These are phyloP conservation scores for Columba livia DNA, from an alignment of 2,113 vertebrate genomes.

Conservation along the genomic window DNA sequence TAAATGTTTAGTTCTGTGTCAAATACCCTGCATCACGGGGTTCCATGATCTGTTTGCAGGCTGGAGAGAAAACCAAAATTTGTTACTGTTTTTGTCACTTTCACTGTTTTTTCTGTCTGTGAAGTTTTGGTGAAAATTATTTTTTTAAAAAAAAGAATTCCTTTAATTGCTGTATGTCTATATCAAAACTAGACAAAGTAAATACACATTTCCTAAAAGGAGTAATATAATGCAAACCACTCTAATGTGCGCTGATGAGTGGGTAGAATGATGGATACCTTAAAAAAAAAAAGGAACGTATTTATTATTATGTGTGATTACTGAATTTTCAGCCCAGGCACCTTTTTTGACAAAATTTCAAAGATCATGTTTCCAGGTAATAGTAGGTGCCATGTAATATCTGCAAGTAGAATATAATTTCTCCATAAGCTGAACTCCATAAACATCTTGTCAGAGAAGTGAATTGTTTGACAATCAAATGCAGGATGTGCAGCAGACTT, in stretches of 20 bases:
- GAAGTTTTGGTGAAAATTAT: background rate
- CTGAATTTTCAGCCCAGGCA: background rate
- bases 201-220: background rate
- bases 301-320: background rate
- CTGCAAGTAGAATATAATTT: background rate
- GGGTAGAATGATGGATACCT: background rate
- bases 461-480: slow-evolving; percentile 23
- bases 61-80: background rate
- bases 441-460: background rate
- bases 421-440: background rate
- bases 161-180: background rate
- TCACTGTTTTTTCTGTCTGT: background rate
- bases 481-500: background rate
- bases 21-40: background rate
- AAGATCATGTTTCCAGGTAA: background rate
- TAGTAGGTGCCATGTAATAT: background rate
- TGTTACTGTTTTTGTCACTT: background rate
- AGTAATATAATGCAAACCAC: background rate
- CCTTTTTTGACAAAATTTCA: background rate
- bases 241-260: background rate
- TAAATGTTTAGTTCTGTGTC: background rate
- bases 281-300: background rate
- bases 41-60: background rate
- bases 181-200: background rate
- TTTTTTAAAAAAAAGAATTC: background rate